Percentiles rank a stretch among this genome's conserved stretches.
Conservation (phyloP, 2,888 invertebrate species). For the Scaeva pyrastri region DNA sequence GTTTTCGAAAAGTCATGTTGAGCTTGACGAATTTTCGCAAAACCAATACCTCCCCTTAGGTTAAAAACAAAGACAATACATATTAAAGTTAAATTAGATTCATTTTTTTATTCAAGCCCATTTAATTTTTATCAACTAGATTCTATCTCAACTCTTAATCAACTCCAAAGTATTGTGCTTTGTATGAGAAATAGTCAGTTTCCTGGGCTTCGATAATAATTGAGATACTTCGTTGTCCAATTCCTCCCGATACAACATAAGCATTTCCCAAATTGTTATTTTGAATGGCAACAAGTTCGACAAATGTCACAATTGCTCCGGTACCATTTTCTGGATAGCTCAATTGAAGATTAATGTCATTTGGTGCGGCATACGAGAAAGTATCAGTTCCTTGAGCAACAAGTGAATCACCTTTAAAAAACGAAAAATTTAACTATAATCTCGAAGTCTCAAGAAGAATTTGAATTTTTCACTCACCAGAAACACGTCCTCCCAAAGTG, state of each 20-base stretch:
- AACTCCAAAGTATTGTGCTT: conserved; percentile 79
- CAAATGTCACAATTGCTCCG: conserved; percentile 80
- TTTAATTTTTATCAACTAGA: not conserved
- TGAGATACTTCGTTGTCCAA: conserved; percentile 81
- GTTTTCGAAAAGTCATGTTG: no score
- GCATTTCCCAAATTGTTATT: conserved; percentile 80
- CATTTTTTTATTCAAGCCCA: no score
- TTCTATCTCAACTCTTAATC: conserved; percentile 25
- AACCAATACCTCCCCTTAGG: no score
- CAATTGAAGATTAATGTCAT: conserved; percentile 80
- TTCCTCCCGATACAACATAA: conserved; percentile 82
- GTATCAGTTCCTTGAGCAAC: conserved; percentile 80
- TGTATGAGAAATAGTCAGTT: conserved; percentile 80
- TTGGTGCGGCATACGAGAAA: conserved; percentile 78
- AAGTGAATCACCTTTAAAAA: conserved; percentile 80
- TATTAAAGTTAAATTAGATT: no score
- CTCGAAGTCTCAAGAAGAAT: not conserved
- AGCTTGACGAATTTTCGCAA: no score
- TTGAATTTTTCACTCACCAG: conserved; percentile 77
- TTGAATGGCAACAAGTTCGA: conserved; percentile 80
- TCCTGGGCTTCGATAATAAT: conserved; percentile 81
- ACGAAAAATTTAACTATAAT: not conserved
- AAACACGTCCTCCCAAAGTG: conserved; percentile 79
- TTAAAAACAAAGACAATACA: no score
- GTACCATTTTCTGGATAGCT: conserved; percentile 80